Base-by-base conservation (phyloP, 2,797 vertebrate species). In the Semaprochilodus insignis region DNA sequence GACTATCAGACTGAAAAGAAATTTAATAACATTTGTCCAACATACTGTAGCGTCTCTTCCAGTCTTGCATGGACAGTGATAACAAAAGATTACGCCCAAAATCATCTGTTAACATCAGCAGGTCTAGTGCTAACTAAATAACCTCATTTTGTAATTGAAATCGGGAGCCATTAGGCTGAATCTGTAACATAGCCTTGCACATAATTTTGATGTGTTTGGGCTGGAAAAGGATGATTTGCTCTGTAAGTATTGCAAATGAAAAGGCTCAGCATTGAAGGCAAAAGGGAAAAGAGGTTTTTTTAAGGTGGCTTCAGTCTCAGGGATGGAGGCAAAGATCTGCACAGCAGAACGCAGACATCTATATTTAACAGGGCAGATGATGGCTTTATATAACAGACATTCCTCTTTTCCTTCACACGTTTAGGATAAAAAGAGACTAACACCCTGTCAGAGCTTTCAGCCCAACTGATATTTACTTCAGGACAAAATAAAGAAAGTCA, bases 321-420 rank as follows among this genome's bases (percentile, higher is more conserved):
- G 59, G 55, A n/a, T 67, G 70, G 36, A 65, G 19, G 31, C 25
- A 79, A 72, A 84, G 57, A 63, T 34, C 62, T 80, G 69, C 73
- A 73, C 62, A 72, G 72, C 60, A 83, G 77, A 84, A 88, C 80
- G 69, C 77, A 54, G 48, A 54, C 55, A 82, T 88, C 59, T 83
- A 85, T 77, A 66, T 80, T 86, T 81, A 75, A 82, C 74, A 74
- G 65, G 71, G 70, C 69, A 63, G 76, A 80, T 75, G 69, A 81
- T 81, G 76, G 65, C 77, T 65, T 85, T 81, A 85, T 59, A 78
- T 83, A 87, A 85, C 73, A 78, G 40, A 34, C 19, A 36, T 81
- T 59, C 76, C 71, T 74, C 62, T 72, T 63, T 81, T 85, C 19
- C 63, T 67, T 40, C 6, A 70, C 65, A 40, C 65, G 62, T 78